A percentile compares a stretch with the other conserved stretches of the same genome.
Conservation (phyloP, 2,888 invertebrate species). For the Actias luna region DNA sequence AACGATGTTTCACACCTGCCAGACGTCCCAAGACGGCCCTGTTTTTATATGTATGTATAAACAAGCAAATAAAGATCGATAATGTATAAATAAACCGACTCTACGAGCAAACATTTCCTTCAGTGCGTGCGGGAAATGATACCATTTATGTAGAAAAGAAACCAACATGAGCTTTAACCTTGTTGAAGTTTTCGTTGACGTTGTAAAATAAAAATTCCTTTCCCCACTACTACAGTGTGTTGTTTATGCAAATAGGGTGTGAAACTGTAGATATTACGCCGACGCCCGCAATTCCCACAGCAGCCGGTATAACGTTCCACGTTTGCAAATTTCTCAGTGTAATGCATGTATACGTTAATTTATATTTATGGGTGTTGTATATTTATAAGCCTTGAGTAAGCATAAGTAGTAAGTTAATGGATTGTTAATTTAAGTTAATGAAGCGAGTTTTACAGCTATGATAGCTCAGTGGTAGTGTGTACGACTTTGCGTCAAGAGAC, state of each 20-base stretch:
- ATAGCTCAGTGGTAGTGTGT: too few species aligned
- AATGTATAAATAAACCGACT: background rate
- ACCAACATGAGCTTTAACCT: background rate
- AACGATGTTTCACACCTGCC: too few species aligned
- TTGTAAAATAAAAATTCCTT: background rate
- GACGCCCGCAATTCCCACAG: conserved; percentile 33
- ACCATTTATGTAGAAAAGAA: conserved; percentile 4
- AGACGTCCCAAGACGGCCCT: too few species aligned
- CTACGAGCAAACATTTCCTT: background rate
- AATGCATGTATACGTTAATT: conserved; percentile 28
- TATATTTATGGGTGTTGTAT: conserved; percentile 1
- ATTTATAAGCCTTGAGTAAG: background rate
- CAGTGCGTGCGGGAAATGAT: background rate
- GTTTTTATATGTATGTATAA: too few species aligned
- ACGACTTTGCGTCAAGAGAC: too few species aligned
- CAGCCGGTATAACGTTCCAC: conserved; percentile 38
- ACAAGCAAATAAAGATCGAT: background rate
- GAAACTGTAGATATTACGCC: conserved; percentile 40
- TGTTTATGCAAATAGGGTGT: conserved; percentile 41
- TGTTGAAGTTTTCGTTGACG: background rate
- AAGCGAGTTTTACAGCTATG: too few species aligned
- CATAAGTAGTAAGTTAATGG: background rate
- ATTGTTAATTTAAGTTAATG: too few species aligned
- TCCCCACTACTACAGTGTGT: background rate
- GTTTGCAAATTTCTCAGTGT: conserved; percentile 32